Evolutionary conservation across 1,140 invertebrate species (phyloP).

Genomic region (Bombus fervidus): DNA sequence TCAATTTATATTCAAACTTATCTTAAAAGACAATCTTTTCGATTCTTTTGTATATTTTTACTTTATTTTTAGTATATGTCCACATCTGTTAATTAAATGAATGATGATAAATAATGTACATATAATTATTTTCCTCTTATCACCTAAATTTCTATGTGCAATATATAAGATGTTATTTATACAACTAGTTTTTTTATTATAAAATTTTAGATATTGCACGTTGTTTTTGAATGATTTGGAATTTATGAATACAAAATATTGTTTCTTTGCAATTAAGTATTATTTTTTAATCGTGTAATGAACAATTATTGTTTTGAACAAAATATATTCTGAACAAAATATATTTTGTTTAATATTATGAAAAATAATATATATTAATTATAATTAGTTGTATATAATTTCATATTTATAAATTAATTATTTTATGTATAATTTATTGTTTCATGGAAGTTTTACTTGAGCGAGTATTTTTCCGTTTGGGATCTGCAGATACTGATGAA

Average conservation of each 20-base stretch:
- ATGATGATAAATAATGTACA: background rate
- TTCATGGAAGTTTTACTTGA: conserved; percentile 88
- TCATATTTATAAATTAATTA: background rate
- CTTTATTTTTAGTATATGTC: conserved; percentile 23
- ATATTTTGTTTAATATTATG: background rate
- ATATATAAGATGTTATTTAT: background rate
- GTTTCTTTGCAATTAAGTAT: background rate
- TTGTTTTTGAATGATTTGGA: background rate
- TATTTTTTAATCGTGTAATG: background rate
- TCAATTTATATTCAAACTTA: conserved; percentile 11
- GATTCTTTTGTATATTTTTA: background rate
- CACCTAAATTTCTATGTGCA: background rate
- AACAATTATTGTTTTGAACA: background rate
- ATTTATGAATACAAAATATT: background rate
- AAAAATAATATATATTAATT: background rate
- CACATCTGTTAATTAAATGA: conserved; percentile 45
- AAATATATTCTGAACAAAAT: too few species aligned
- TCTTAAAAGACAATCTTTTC: background rate
- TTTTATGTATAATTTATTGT: conserved; percentile 22
- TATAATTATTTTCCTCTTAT: conserved; percentile 6
- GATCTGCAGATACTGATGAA: conserved; percentile 93
- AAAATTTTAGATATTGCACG: background rate
- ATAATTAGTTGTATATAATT: background rate
- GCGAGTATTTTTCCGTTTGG: conserved; percentile 93
- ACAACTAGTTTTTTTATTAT: background rate